Evolutionary conservation across 2,797 vertebrate species (phyloP).

Genomic region (Myripristis murdjan): DNA sequence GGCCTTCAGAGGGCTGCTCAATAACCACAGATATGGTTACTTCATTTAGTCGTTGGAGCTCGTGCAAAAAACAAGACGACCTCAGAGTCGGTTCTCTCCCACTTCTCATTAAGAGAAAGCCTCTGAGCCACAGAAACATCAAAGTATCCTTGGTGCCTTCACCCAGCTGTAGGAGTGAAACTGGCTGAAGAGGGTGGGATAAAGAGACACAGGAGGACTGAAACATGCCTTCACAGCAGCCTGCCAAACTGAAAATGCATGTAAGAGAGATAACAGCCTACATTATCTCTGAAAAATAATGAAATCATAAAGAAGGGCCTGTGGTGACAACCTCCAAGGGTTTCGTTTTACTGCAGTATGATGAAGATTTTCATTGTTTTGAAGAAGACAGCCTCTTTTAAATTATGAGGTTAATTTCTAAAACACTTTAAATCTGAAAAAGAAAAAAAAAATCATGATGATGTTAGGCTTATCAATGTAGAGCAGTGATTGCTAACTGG

Average conservation of each 20-base stretch:
- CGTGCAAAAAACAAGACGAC: constrained; percentile 62
- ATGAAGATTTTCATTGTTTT: constrained; percentile 19
- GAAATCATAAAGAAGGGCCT: constrained; percentile 59
- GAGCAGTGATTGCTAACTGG: no score
- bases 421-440: no score
- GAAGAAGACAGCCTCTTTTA: constrained; percentile 12
- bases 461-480: no score
- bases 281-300: constrained; percentile 61
- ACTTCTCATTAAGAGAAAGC: constrained; percentile 76
- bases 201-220: constrained; percentile 68
- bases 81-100: constrained; percentile 64
- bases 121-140: constrained; percentile 78
- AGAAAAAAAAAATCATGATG: no score
- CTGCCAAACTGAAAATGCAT: constrained; percentile 59
- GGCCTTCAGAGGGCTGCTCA: constrained; percentile 38
- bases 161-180: constrained; percentile 70
- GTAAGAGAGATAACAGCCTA: constrained; percentile 66
- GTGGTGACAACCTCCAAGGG: constrained; percentile 23
- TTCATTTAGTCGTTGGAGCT: constrained; percentile 52
- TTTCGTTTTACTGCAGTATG: constrained; percentile 43
- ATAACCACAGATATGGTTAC: constrained; percentile 42
- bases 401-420: neutral
- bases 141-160: constrained; percentile 73
- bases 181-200: constrained; percentile 63
- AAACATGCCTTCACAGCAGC: constrained; percentile 71